Evolutionary conservation across 92 coral and sea anemone species (phyloP).

Genomic region (Palythoa grandiflora): DNA sequence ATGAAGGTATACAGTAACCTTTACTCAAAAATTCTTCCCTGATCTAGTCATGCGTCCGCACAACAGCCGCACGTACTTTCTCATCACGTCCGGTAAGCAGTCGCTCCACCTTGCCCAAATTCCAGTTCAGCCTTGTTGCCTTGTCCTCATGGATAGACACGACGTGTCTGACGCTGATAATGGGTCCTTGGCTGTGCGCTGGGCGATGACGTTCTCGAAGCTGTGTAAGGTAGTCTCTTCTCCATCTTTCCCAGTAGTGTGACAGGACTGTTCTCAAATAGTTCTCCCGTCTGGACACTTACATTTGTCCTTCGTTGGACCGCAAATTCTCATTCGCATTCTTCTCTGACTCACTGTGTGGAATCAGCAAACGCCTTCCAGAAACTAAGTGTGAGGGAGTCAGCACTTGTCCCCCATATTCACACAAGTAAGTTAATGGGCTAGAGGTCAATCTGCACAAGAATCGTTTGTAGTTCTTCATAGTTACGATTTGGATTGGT

Average conservation of each 20-base stretch:
- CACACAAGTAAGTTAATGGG: neutral
- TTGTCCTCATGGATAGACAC: neutral
- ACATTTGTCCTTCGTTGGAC: neutral
- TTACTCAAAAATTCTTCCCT: neutral
- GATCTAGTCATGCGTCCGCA: constrained; percentile 9
- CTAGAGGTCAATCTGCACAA: constrained; percentile 21
- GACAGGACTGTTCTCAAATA: neutral
- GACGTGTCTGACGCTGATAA: neutral
- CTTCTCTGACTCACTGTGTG: too few species aligned
- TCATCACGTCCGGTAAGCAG: constrained; percentile 25
- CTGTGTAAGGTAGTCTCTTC: constrained; percentile 8
- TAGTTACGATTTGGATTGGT: constrained; percentile 23
- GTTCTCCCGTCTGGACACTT: neutral
- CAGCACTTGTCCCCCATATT: constrained; percentile 18
- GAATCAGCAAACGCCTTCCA: neutral
- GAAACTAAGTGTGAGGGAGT: constrained; percentile 26
- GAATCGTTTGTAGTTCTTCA: too few species aligned
- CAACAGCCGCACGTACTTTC: neutral
- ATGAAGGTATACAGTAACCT: too few species aligned
- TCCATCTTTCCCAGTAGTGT: neutral
- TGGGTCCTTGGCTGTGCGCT: neutral
- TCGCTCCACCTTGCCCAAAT: neutral
- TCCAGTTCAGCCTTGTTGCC: too few species aligned
- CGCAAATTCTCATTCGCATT: too few species aligned
- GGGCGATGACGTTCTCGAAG: neutral